Percentiles rank a stretch among this genome's conserved stretches.
phyloP scores from a whole-genome alignment of 2,113 vertebrate species.

The Corapipo altera region DNA sequence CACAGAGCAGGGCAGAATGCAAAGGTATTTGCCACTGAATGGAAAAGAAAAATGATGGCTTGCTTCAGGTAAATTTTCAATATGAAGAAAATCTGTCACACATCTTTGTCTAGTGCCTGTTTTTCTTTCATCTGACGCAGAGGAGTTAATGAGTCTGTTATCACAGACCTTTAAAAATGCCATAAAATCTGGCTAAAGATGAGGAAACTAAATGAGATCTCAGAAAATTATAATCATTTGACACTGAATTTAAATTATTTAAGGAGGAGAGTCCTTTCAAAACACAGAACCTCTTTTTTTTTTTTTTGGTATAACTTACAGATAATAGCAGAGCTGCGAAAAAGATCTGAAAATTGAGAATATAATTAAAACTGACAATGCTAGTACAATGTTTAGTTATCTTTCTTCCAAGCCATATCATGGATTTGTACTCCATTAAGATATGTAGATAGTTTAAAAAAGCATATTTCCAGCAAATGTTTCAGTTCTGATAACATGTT shows the following conservation, averaged over 20 bases:
- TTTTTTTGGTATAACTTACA: background rate
- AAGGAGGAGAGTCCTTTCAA: background rate
- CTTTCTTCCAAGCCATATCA: background rate
- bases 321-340: rapidly evolving
- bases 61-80: background rate
- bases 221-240: background rate
- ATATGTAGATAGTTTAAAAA: background rate
- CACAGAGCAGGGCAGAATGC: background rate
- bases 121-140: background rate
- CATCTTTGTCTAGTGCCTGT: background rate
- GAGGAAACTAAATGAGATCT: background rate
- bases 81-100: background rate
- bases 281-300: background rate
- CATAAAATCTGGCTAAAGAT: background rate
- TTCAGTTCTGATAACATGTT: background rate
- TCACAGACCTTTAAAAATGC: background rate
- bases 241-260: background rate
- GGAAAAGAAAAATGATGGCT: background rate
- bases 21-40: background rate
- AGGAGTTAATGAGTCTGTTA: background rate
- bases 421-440: background rate
- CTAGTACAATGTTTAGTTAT: background rate
- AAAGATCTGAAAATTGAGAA: background rate
- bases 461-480: background rate
- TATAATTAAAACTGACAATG: background rate